Evolutionary conservation across 1,140 invertebrate species (phyloP).

Genomic region (Physella acuta): DNA sequence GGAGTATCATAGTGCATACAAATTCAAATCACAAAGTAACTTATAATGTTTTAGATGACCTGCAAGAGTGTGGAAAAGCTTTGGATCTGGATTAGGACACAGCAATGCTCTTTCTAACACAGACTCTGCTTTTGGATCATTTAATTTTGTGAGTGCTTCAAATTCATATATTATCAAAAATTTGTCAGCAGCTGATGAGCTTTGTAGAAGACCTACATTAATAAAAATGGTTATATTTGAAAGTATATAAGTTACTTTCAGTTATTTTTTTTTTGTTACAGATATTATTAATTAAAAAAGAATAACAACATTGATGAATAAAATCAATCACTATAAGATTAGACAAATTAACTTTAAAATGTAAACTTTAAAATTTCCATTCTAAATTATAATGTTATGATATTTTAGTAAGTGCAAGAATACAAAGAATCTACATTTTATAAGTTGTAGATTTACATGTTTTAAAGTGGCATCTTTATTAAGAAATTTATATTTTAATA

Average conservation of each 20-base stretch:
- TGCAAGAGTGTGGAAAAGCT: slow-evolving; percentile 51
- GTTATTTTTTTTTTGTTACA: not conserved
- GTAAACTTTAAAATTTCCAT: too few species aligned
- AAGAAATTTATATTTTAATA: too few species aligned
- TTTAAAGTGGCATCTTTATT: too few species aligned
- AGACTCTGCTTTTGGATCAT: slow-evolving; percentile 43
- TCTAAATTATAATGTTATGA: too few species aligned
- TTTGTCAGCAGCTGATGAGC: slow-evolving; percentile 36
- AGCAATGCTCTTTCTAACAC: slow-evolving; percentile 48
- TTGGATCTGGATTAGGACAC: slow-evolving; percentile 49
- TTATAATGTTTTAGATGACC: too few species aligned
- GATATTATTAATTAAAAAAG: not conserved
- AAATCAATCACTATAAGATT: not conserved
- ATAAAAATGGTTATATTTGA: not conserved
- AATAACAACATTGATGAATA: not conserved
- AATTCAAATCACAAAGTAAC: too few species aligned
- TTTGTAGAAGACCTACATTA: slow-evolving; percentile 27
- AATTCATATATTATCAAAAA: slow-evolving; percentile 55
- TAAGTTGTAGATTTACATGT: too few species aligned
- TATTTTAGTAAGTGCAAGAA: too few species aligned
- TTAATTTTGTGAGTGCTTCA: slow-evolving; percentile 49
- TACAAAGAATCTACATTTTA: too few species aligned
- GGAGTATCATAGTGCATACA: too few species aligned
- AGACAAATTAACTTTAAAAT: too few species aligned
- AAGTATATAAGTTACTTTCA: not conserved